Base-by-base conservation (phyloP, 2,797 vertebrate species). In the Mormyrops boulengeri region DNA sequence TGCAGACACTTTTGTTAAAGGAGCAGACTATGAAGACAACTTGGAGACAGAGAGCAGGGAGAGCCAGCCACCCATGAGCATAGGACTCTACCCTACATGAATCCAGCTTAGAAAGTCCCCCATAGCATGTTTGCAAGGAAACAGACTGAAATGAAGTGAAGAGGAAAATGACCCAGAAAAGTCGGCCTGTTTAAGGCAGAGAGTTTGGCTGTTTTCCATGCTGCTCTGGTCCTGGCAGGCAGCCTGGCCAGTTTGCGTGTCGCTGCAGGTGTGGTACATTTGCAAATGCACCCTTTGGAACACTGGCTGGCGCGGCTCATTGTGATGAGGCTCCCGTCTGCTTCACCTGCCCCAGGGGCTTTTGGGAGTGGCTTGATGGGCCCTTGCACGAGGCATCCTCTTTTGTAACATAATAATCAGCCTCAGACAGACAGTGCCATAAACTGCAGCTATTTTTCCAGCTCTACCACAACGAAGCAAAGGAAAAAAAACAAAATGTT, bases 191-290 rank as follows among this genome's bases (percentile, higher is more conserved):
- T 52, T 19, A 30, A 60, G 30, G 11, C 12, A 12, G 30, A 19
- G 62, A 73, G 62, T 85, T 53, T 62, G 82, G 50, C 53, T 92
- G 93, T 92, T 93, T 92, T 93, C 90, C 90, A 86, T 69, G 69
- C 87, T 87, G 92, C 89, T 90, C 84, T 89, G 53, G 90, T 84
- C 3, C 90, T 95, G 95, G 96, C 94, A 91, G 41, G 6, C 47
- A 4, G 94, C 95, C 95, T 89, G 91, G 92, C 92, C 92, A 2
- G 94, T 92, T 96, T 95, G 94, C 94, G 94, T 95, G 95, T 94
- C 92, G 94, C 92, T 91, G 88, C 91, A 93, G 93, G 94, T 94
- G 92, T 92, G 91, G 85, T 91, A 91, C 94, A 96, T 96, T 95
- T 94, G 92, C 93, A 95, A 96, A 93, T 92, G 92, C 91, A 47